These are phyloP conservation scores for Pyxicephalus adspersus DNA, from an alignment of 2,113 vertebrate species.

Conservation along the genomic window DNA sequence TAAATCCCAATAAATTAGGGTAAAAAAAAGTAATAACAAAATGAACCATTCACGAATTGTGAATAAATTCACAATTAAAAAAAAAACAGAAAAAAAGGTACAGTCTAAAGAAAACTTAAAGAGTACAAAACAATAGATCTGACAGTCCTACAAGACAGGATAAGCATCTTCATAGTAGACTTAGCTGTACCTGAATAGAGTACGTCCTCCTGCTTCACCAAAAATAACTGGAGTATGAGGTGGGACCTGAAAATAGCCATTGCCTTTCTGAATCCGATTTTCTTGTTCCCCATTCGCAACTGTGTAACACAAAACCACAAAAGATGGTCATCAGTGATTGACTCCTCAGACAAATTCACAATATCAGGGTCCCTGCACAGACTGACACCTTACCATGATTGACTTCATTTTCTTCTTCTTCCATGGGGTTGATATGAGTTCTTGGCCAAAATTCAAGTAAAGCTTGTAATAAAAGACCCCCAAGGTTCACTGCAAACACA, in stretches of 20 bases:
- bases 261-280: conserved; percentile 93
- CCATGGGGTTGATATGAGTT: conserved; percentile 94
- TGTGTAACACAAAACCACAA: conserved; percentile 40
- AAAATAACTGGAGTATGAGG: conserved; percentile 98
- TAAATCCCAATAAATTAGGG: no score
- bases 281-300: conserved; percentile 95
- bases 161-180: no score
- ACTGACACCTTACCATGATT: conserved; percentile 78
- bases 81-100: no score
- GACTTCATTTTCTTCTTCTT: conserved; percentile 97
- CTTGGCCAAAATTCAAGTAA: conserved; percentile 96
- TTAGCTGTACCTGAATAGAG: conserved; percentile 87
- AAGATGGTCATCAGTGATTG: background rate
- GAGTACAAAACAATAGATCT: no score
- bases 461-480: conserved; percentile 93
- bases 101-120: no score
- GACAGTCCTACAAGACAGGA: no score
- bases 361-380: background rate
- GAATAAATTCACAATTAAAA: no score
- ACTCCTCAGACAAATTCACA: background rate
- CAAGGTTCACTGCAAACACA: conserved; percentile 86
- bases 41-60: no score
- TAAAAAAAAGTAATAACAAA: no score
- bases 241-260: conserved; percentile 99
- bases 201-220: conserved; percentile 94